Evolutionary conservation across 2,113 vertebrate species (phyloP), one percentile per base, ranked within the genome.

Genomic region (Dromaius novaehollandiae): DNA sequence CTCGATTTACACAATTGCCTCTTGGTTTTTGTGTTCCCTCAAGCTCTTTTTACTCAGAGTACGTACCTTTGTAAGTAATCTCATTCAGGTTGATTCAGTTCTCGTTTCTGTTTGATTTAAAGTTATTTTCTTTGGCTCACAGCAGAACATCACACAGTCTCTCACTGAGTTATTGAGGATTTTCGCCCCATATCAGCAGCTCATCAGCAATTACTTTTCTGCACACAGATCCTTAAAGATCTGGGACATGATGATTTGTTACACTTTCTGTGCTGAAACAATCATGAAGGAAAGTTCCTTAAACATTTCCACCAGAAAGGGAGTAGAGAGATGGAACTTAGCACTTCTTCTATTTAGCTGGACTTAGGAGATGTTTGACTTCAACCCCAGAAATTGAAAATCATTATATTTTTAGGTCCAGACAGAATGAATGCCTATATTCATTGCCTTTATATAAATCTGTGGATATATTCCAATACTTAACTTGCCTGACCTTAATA

Each of bases 141-240:
- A 95, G 95, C 64, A 96, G 95, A 95, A 88, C 78, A 93, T 74
- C 42, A 60, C 84, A 88, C 36, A 88, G 91, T 60, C 84, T 88
- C 63, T 96, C 90, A 89, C 66, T 13, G 84, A 91, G 89, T 85
- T 95, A 95, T 53, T 93, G 90, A 94, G 91, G 91, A 92, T 95
- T 97, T 96, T 96, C 89, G 96, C 87, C 89, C 85, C 21, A 5
- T 97, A 97, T 97, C 93, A 94, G 78, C 84, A 95, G 91, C 95
- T 95, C 83, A 96, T 96, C 92, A 96, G 91, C 96, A 96, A 97
- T 96, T 96, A 96, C 96, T 96, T 95, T 92, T 91, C 95, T 92
- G 78, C 91, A 85, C 95, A 96, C 84, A 96, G 89, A 96, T 96
- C 86, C 91, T 96, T 95, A 96, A 96, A 96, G 97, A 95, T 91